These are phyloP conservation scores for Caranx melampygus DNA, from an alignment of 2,113 vertebrate genomes.

Conservation along the genomic window DNA sequence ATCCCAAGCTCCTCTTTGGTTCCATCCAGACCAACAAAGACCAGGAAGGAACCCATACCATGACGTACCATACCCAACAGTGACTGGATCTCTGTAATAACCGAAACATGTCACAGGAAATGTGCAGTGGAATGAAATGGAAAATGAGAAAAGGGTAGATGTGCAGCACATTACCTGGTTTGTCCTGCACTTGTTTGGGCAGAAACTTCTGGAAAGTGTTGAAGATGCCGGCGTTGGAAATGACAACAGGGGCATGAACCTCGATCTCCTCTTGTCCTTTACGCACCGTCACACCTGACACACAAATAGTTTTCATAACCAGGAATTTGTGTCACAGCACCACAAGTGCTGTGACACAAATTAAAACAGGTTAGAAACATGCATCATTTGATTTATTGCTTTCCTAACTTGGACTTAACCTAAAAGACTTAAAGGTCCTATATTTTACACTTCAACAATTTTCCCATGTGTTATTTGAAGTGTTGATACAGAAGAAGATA, in stretches of 20 bases:
- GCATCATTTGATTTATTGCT: too few relatives aligned
- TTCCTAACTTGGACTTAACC: too few relatives aligned
- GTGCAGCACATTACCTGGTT: constrained; percentile 69
- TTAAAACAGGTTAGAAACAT: too few relatives aligned
- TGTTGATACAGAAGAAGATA: too few relatives aligned
- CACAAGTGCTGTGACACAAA: too few relatives aligned
- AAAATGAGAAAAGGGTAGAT: not conserved
- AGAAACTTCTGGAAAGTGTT: constrained; percentile 88
- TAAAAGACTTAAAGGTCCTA: too few relatives aligned
- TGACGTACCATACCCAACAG: constrained; percentile 79
- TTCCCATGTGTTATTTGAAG: too few relatives aligned
- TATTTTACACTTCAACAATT: too few relatives aligned
- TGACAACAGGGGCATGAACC: constrained; percentile 81
- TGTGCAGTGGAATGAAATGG: not conserved
- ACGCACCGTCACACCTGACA: constrained; percentile 82
- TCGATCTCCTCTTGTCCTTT: constrained; percentile 80
- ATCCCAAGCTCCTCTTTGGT: constrained; percentile 83
- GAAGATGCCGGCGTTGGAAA: constrained; percentile 87
- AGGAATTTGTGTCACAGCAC: not conserved
- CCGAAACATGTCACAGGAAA: not conserved
- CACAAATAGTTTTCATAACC: not conserved
- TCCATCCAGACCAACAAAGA: constrained; percentile 87
- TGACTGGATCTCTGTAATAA: constrained; percentile 77
- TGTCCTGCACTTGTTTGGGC: constrained; percentile 72
- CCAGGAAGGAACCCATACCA: constrained; percentile 88